Conservation (phyloP, 2,797 vertebrate species). For the Hoplostethus atlanticus region DNA sequence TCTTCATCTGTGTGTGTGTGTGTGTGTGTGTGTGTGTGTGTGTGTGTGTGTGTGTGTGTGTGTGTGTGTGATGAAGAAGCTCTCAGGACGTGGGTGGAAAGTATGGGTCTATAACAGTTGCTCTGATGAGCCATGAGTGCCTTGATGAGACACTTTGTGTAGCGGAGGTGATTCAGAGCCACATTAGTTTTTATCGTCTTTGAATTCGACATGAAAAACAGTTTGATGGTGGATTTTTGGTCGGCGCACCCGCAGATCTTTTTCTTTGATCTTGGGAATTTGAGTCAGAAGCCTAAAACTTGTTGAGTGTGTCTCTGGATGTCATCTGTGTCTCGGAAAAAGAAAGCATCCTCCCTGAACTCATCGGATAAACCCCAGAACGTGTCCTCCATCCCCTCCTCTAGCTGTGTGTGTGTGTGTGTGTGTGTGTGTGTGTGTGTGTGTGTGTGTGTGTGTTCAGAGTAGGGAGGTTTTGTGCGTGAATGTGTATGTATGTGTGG, state of each 20-base stretch:
- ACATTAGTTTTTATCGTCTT: not conserved
- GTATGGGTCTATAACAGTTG: constrained; percentile 53
- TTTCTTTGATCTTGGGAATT: too few species aligned
- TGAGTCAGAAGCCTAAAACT: too few species aligned
- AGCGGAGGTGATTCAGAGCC: constrained; percentile 52
- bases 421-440: too few species aligned
- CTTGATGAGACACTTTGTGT: constrained; percentile 50
- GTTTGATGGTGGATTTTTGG: not conserved
- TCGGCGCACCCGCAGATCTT: too few species aligned
- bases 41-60: constrained; percentile 8
- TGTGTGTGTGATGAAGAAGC: constrained; percentile 7
- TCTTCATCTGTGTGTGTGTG: constrained; percentile 53
- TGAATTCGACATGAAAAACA: constrained; percentile 14
- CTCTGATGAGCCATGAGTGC: constrained; percentile 54
- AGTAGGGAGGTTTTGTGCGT: not conserved
- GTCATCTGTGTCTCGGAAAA: not conserved
- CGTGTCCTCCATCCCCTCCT: constrained; percentile 6
- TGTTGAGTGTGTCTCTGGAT: not conserved
- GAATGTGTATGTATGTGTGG: not conserved
- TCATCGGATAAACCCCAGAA: constrained; percentile 1
- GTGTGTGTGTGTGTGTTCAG: not conserved
- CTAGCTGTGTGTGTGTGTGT: not conserved
- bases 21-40: constrained; percentile 16
- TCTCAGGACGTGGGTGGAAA: constrained; percentile 46
- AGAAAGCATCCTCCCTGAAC: constrained; percentile 1